Evolutionary conservation across 2,113 vertebrate genomes (phyloP).

Genomic region (Morone saxatilis): DNA sequence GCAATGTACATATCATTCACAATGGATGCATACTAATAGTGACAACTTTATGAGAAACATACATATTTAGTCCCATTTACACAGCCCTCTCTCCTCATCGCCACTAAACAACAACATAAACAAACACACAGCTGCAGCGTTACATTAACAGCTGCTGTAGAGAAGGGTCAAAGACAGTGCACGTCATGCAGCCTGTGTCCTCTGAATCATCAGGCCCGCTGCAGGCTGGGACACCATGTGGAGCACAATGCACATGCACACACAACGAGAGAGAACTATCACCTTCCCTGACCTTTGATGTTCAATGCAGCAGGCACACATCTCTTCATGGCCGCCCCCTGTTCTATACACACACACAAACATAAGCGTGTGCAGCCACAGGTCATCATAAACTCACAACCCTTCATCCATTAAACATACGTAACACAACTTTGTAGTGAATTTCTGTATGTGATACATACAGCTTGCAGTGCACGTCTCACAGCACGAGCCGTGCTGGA

Average conservation of each 20-base stretch:
- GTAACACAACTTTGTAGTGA: background rate
- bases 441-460: constrained; percentile 32
- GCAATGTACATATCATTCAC: constrained; percentile 34
- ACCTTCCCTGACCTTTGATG: constrained; percentile 68
- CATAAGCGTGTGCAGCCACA: background rate
- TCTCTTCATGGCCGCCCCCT: constrained; percentile 7
- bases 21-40: constrained; percentile 27
- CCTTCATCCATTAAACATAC: constrained; percentile 64
- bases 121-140: constrained; percentile 66
- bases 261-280: constrained; percentile 14
- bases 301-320: constrained; percentile 48
- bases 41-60: constrained; percentile 47
- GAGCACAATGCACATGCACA: constrained; percentile 35
- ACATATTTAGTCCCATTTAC: constrained; percentile 33
- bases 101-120: constrained; percentile 35
- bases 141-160: constrained; percentile 68
- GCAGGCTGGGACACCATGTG: constrained; percentile 60
- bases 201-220: constrained; percentile 73
- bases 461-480: background rate
- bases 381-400: constrained; percentile 40
- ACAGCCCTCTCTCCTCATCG: constrained; percentile 5
- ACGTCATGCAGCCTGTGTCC: constrained; percentile 69
- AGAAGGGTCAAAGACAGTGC: constrained; percentile 72
- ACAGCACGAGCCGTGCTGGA: background rate
- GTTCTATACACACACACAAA: background rate